Percentiles rank a stretch among this genome's conserved stretches.
Evolutionary conservation across 2,113 vertebrate species (phyloP).

Genomic region (Catharus fuscescens): DNA sequence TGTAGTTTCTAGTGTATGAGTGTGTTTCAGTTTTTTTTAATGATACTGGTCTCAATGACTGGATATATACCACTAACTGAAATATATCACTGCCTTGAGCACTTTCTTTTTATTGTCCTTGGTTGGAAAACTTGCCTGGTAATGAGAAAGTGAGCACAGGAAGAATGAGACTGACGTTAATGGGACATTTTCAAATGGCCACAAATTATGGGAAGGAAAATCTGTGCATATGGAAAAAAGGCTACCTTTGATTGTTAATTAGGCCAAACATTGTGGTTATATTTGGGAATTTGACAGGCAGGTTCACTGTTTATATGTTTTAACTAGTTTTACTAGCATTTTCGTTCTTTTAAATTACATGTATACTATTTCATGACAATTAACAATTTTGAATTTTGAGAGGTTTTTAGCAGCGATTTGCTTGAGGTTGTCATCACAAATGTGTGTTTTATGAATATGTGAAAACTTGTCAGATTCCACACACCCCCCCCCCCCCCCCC

Average conservation of each 20-base stretch:
- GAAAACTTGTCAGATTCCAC: background rate
- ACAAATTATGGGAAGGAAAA: background rate
- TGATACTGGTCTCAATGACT: background rate
- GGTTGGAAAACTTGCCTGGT: background rate
- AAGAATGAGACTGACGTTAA: background rate
- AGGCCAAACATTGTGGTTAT: background rate
- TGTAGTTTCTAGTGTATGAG: background rate
- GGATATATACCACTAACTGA: background rate
- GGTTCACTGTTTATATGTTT: background rate
- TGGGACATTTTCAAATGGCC: background rate
- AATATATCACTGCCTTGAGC: background rate
- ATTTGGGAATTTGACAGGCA: background rate
- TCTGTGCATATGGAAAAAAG: background rate
- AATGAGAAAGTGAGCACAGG: background rate
- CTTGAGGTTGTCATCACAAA: background rate
- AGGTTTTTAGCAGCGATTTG: background rate
- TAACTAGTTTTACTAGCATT: background rate
- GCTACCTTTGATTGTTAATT: background rate
- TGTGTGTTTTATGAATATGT: background rate
- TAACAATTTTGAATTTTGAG: background rate
- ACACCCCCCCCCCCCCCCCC: accelerated
- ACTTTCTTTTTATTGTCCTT: background rate
- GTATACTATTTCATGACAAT: background rate
- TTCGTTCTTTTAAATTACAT: background rate
- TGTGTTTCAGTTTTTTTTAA: background rate